Percentiles rank a stretch among this genome's conserved stretches.
Evolutionary conservation across 2,113 vertebrate genomes (phyloP).

Genomic region (Siphamia tubifer): DNA sequence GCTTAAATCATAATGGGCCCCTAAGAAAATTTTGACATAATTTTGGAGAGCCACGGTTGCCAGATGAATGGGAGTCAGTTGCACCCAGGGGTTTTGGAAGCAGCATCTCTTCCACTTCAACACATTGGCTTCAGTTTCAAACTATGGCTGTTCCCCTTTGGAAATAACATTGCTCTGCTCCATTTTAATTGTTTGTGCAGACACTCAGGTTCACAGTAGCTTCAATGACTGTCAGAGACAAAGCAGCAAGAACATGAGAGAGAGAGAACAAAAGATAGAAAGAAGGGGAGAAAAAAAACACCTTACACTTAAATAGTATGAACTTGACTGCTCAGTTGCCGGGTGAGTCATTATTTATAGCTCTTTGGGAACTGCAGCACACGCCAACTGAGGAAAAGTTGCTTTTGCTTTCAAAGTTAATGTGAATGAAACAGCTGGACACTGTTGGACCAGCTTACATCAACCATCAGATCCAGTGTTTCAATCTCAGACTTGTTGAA

Average conservation of each 20-base stretch:
- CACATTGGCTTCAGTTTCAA: no score
- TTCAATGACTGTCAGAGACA: slow-evolving; percentile 15
- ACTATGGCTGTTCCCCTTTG: no score
- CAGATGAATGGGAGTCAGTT: no score
- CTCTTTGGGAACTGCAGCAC: slow-evolving; percentile 33
- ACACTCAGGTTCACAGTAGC: slow-evolving; percentile 41
- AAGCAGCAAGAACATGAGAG: slow-evolving; percentile 1
- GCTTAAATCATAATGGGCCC: no score
- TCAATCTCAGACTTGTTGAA: slow-evolving; percentile 49
- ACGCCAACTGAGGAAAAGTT: slow-evolving; percentile 53
- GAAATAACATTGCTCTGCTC: slow-evolving; percentile 9
- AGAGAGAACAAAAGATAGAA: not conserved
- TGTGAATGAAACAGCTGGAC: slow-evolving; percentile 71
- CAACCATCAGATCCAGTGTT: slow-evolving; percentile 46
- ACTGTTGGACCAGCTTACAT: slow-evolving; percentile 42
- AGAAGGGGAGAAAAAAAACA: not conserved
- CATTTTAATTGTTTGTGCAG: slow-evolving; percentile 49
- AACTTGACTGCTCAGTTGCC: slow-evolving; percentile 38
- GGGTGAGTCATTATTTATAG: slow-evolving; percentile 61
- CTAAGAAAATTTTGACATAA: no score
- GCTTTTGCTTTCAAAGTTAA: slow-evolving; percentile 12
- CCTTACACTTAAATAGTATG: slow-evolving; percentile 45
- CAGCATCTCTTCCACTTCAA: no score
- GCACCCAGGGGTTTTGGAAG: no score
- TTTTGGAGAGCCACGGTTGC: no score